Base-by-base conservation (phyloP, 2,888 invertebrate genomes). In the Xestoiulus laeticollis region DNA sequence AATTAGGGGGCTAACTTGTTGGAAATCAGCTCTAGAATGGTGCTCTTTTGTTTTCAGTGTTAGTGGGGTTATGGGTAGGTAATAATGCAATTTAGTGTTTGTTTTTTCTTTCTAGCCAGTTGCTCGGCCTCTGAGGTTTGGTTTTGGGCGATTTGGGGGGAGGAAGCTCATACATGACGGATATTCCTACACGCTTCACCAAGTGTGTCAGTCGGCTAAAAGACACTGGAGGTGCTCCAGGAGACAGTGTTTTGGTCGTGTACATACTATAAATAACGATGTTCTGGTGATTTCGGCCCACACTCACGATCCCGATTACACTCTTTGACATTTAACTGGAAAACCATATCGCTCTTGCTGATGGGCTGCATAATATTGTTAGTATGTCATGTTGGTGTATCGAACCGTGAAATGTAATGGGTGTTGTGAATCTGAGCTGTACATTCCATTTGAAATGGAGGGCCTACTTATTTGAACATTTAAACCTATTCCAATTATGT, bases 81-180 rank as follows among this genome's bases (percentile, higher is more conserved):
- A 78, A 30, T 78, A 78, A 78, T 78, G 16, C 26, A 78, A 78
- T 78, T 26, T 22, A 78, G 30, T 30, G 30, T 78, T 78, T 38
- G 33, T 78, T 30, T 78, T 12, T 78, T 30, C 78, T 59, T 59
- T 59, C 78, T 30, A 78, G 78, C 78, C 26, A 12, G 78, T 30
- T 78, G 26, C 10, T 30, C 78, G 30, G 12, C 78, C 78, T 78
- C 26, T 78, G 78, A 78, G 78, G 78, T 78, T 26, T 26, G 26
- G 30, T 78, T 78, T 78, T 30, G 78, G 78, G 78, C 78, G 78
- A 30, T 78, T 78, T 78, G 78, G 78, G 78, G 78, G 78, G 30
- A 78, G 14, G 78, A 78, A 78, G 78, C 78, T 78, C 30, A 78
- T 78, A 26, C 78, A 78, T 78, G 78, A 14, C 30, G 78, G 78